Percentiles rank a stretch among this genome's conserved stretches.
Evolutionary conservation across 2,113 vertebrate genomes (phyloP).

Genomic region (Lamprologus speciosus): DNA sequence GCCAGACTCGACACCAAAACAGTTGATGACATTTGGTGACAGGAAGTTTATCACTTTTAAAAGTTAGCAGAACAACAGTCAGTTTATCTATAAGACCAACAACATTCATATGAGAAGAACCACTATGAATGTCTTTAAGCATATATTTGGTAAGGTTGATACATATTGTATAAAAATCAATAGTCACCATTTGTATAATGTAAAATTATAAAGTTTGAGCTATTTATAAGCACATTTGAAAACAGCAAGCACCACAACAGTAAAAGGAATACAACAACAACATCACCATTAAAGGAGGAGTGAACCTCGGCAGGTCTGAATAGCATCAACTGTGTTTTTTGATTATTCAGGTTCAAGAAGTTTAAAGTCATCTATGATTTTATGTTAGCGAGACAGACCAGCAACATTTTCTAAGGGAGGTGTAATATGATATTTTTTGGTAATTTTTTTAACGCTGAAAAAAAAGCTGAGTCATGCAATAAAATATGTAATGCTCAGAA

Average conservation of each 20-base stretch:
- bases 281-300: neutral
- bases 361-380: neutral
- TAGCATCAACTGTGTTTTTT: neutral
- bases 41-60: neutral
- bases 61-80: neutral
- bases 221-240: neutral
- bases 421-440: neutral
- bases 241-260: neutral
- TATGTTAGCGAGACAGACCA: fast-evolving
- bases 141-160: neutral
- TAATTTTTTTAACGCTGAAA: neutral
- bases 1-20: neutral
- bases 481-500: neutral
- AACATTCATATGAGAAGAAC: neutral
- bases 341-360: neutral
- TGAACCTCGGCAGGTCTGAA: fast-evolving
- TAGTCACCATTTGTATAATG: neutral
- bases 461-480: fast-evolving
- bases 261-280: neutral
- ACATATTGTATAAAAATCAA: neutral
- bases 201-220: neutral
- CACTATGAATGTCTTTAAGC: neutral
- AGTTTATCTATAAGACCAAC: neutral
- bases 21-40: neutral
- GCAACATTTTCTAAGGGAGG: neutral